Conservation (phyloP, 2,797 vertebrate genomes). For the Notolepis coatsorum region DNA sequence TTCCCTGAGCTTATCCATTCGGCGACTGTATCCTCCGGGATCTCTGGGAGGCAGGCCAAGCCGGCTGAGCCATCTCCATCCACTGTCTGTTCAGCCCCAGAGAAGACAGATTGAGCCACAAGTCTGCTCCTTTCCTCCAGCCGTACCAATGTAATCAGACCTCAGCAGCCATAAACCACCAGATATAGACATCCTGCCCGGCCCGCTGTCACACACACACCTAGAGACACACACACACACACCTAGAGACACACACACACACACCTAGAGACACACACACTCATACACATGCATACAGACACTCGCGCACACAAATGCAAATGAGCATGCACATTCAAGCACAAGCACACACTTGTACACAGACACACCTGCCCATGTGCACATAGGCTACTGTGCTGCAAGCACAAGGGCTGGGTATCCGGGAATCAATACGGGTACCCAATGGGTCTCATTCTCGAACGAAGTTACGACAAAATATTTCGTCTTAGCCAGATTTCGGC, state of each 20-base stretch:
- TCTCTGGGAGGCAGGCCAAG: constrained; percentile 71
- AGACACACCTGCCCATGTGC: too few relatives aligned
- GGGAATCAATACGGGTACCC: too few relatives aligned
- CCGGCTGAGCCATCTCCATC: constrained; percentile 73
- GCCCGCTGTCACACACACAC: constrained; percentile 54
- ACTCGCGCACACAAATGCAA: constrained; percentile 14
- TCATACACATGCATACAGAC: constrained; percentile 39
- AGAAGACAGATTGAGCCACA: constrained; percentile 75
- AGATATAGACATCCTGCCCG: constrained; percentile 65
- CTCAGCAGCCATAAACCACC: constrained; percentile 77
- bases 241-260: constrained; percentile 17
- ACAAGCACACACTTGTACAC: background rate
- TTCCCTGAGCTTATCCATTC: constrained; percentile 60
- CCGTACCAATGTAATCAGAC: constrained; percentile 77
- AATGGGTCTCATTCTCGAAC: too few relatives aligned
- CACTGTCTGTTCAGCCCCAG: constrained; percentile 69
- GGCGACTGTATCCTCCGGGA: constrained; percentile 60
- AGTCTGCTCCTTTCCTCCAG: constrained; percentile 69
- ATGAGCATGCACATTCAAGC: background rate
- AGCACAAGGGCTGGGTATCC: too few relatives aligned
- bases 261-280: constrained; percentile 19
- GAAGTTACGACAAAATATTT: too few relatives aligned
- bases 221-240: constrained; percentile 39
- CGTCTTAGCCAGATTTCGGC: too few relatives aligned
- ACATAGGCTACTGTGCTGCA: too few relatives aligned